These are phyloP conservation scores for Scolopax bukidnonensis DNA, from an alignment of 2,797 vertebrate species.

Conservation along the genomic window DNA sequence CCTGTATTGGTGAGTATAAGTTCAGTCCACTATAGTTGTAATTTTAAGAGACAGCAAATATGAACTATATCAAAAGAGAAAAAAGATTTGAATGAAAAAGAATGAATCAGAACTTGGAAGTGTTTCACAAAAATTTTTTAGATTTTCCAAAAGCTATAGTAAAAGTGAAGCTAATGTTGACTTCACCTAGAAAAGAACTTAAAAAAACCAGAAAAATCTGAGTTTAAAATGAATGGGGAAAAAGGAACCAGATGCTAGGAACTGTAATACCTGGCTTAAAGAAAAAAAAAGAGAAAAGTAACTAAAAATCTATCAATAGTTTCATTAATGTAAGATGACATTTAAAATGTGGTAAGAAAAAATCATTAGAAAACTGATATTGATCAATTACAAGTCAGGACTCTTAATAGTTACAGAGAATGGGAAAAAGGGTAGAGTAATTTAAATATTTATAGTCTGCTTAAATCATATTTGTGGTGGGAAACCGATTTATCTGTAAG, in stretches of 20 bases:
- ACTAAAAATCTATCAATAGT: not conserved
- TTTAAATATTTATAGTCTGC: not conserved
- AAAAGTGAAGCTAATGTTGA: not conserved
- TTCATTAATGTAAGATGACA: not conserved
- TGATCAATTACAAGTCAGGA: not conserved
- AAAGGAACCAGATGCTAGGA: not conserved
- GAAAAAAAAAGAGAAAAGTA: not conserved
- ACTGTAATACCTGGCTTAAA: not conserved
- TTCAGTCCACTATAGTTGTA: not conserved
- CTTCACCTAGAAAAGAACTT: not conserved
- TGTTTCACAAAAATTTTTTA: not conserved
- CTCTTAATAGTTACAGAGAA: not conserved
- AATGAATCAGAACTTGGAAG: not conserved
- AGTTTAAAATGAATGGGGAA: not conserved
- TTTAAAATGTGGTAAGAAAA: not conserved
- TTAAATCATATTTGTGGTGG: not conserved
- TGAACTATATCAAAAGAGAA: not conserved
- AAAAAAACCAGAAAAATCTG: not conserved
- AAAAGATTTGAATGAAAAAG: not conserved
- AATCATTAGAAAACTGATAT: not conserved
- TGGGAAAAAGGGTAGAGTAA: not conserved
- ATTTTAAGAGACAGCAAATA: not conserved
- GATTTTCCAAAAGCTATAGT: not conserved
- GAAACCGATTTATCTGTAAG: not conserved
- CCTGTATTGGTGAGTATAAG: not conserved